phyloP scores from a whole-genome alignment of 2,113 vertebrate genomes.

The Nerophis lumbriciformis region DNA sequence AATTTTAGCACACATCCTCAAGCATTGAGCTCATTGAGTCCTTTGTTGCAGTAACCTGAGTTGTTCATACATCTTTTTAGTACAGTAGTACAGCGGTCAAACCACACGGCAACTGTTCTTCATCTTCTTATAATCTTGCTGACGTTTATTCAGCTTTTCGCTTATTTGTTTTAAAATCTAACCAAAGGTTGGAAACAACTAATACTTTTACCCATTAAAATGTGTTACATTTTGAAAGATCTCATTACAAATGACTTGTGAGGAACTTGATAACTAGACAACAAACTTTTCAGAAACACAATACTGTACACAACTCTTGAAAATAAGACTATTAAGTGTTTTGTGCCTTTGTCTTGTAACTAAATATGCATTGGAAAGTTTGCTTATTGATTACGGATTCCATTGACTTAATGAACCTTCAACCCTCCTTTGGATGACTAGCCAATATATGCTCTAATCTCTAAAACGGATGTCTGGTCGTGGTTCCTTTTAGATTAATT shows the following conservation, averaged over 20 bases:
- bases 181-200: not conserved
- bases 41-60: no score
- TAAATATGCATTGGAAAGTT: conserved; percentile 65
- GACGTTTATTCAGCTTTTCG: no score
- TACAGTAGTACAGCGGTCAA: no score
- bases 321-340: conserved; percentile 23
- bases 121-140: no score
- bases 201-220: conserved; percentile 4
- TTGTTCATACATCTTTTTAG: no score
- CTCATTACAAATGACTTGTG: conserved; percentile 18
- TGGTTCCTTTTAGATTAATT: conserved; percentile 81
- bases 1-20: no score
- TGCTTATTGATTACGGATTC: conserved; percentile 93
- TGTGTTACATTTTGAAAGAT: conserved; percentile 8
- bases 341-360: conserved; percentile 32
- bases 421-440: conserved; percentile 80
- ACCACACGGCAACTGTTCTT: no score
- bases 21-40: no score
- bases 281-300: conserved; percentile 21
- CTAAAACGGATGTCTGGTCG: conserved; percentile 79
- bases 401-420: conserved; percentile 94
- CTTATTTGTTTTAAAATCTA: no score
- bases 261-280: conserved; percentile 17
- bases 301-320: conserved; percentile 16
- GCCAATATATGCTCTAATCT: conserved; percentile 83